phyloP scores from a whole-genome alignment of 2,797 vertebrate species.

The Labroides dimidiatus region DNA sequence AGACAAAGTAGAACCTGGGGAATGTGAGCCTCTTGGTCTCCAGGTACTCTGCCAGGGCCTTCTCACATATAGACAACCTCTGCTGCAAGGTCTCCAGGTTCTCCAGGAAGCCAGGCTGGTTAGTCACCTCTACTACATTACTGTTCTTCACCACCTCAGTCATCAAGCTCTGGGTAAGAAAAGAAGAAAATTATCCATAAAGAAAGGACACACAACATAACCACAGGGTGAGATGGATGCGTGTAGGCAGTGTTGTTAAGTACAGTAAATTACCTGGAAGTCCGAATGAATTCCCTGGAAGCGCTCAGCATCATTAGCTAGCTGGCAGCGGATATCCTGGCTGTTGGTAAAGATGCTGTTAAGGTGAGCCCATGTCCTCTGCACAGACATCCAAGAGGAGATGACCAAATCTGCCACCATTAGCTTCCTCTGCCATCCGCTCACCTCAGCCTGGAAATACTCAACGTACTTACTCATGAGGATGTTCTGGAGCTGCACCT shows the following conservation, averaged over 20 bases:
- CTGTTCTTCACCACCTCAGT: slow-evolving; percentile 76
- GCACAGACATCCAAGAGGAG: slow-evolving; percentile 87
- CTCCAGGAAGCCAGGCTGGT: slow-evolving; percentile 79
- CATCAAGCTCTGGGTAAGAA: slow-evolving; percentile 75
- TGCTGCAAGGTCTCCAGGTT: slow-evolving; percentile 84
- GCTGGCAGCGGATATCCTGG: slow-evolving; percentile 87
- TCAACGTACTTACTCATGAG: slow-evolving; percentile 90
- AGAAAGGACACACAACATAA: neutral
- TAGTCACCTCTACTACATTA: slow-evolving; percentile 86
- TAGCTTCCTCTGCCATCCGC: slow-evolving; percentile 86
- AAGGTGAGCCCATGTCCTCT: slow-evolving; percentile 89
- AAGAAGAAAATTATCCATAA: neutral
- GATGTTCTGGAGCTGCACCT: slow-evolving; percentile 89
- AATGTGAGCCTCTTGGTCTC: slow-evolving; percentile 84
- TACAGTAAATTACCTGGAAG: slow-evolving; percentile 74
- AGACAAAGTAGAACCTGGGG: slow-evolving; percentile 85
- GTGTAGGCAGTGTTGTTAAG: neutral
- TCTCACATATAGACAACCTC: slow-evolving; percentile 84
- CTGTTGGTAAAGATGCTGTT: slow-evolving; percentile 90
- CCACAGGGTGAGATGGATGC: neutral
- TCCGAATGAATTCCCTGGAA: slow-evolving; percentile 87
- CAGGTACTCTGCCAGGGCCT: slow-evolving; percentile 83
- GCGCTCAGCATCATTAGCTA: slow-evolving; percentile 84
- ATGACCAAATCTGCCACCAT: slow-evolving; percentile 88
- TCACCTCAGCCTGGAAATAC: slow-evolving; percentile 88